phyloP scores from a whole-genome alignment of 2,797 vertebrate genomes.

The Scyliorhinus canicula region DNA sequence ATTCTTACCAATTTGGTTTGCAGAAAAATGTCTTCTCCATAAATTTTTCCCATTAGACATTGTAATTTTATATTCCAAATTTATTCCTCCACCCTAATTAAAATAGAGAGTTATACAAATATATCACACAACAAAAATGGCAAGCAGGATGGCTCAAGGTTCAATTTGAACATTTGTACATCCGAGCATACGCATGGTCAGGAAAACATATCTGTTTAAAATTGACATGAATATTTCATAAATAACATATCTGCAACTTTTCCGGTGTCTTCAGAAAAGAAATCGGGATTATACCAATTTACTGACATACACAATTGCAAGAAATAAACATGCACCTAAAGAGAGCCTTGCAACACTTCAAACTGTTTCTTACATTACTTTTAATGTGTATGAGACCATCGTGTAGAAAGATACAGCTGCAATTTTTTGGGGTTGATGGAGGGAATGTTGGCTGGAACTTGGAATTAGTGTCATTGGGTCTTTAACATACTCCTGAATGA shows the following conservation, averaged over 20 bases:
- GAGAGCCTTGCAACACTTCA: neutral
- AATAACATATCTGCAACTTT: neutral
- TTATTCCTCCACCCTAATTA: conserved; percentile 36
- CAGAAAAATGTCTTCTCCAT: conserved; percentile 35
- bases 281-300: neutral
- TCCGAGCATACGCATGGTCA: neutral
- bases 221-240: neutral
- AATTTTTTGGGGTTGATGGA: neutral
- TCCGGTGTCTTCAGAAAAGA: neutral
- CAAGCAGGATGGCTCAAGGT: neutral
- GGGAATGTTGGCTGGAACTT: neutral
- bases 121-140: neutral
- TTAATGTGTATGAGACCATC: neutral
- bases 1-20: conserved; percentile 22
- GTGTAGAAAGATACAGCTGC: neutral
- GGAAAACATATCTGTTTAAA: neutral
- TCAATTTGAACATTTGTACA: neutral
- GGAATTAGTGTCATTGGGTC: neutral
- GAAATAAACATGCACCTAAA: neutral
- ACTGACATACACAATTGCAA: neutral
- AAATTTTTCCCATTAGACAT: conserved; percentile 22
- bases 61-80: conserved; percentile 26
- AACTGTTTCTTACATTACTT: neutral
- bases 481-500: neutral
- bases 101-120: neutral